Base-by-base conservation (phyloP, 2,888 invertebrate genomes). In the Metacarcinus magister region DNA sequence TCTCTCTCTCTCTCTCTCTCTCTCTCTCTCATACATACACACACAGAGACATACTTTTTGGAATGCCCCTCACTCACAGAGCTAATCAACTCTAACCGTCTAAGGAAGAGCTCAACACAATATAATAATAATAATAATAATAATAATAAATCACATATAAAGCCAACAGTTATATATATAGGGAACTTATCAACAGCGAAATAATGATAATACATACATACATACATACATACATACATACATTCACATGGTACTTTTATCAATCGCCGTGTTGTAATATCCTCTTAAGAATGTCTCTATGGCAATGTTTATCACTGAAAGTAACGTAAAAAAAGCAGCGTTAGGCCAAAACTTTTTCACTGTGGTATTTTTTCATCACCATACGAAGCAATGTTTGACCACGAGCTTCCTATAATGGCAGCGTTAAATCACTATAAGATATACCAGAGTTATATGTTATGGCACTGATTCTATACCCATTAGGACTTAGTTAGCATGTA, bases 101-200 rank as follows among this genome's bases (percentile, higher is more conserved):
- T 75, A 0, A 75, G 75, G 75, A 87, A 16, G 87, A 13, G 32
- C 67, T 67, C 23, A 39, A 39, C 39, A 2, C 39, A 87, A 87
- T 39, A 13, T 4, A 87, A 87, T 87, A 82, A 82, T 87, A 87
- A 39, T 87, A 87, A n/a, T 87, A 87, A 87, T 32, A 87, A 39
- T 87, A 87, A 39, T 87, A 87, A 87, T 39, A 87, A 32, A 87
- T 87, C 87, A 87, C 87, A 87, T 87, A 32, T 32, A 87, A 87
- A 87, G 87, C 87, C 87, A 39, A 87, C 87, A 87, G 39, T 19
- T 39, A 32, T 32, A 28, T 67, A 67, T 67, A 28, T 87, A 39
- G 39, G n/a, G 87, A 87, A 87, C 32, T 19, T 19, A 60, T 10
- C 23, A 60, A 23, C 23, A 19, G 23, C 23, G 19, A 60, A 60